These are phyloP conservation scores for Melanotaenia pygmaea DNA, from an alignment of 2,797 vertebrate species.

Conservation along the genomic window DNA sequence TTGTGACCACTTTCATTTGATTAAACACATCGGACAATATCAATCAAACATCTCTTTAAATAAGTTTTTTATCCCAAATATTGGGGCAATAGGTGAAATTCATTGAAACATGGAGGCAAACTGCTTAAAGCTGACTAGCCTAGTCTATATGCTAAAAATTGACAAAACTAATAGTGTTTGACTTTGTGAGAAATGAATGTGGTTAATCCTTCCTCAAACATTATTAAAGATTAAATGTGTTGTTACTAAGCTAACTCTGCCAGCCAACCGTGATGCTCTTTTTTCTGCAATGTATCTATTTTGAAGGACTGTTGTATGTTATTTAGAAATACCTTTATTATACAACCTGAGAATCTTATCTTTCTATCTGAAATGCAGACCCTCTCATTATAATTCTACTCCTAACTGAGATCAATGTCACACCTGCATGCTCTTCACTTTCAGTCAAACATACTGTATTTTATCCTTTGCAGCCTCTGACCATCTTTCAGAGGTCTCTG, in stretches of 20 bases:
- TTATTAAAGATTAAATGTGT: background rate
- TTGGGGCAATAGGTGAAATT: background rate
- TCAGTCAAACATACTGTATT: background rate
- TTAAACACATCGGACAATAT: background rate
- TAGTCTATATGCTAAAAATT: background rate
- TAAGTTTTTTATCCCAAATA: background rate
- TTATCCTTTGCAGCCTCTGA: slow-evolving; percentile 84
- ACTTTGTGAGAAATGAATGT: background rate
- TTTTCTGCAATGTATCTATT: too few relatives aligned
- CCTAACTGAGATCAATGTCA: background rate
- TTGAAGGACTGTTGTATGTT: background rate
- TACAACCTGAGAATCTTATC: background rate
- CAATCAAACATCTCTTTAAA: too few relatives aligned
- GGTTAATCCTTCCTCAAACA: background rate
- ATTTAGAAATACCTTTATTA: background rate
- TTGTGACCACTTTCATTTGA: background rate
- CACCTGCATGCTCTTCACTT: background rate
- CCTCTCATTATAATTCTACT: background rate
- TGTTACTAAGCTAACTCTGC: background rate
- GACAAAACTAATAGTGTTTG: background rate
- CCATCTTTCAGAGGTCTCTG: slow-evolving; percentile 92
- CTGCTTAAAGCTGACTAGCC: background rate
- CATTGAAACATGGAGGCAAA: background rate
- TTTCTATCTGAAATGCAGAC: background rate
- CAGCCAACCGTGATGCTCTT: background rate